Evolutionary conservation across 2,888 invertebrate species (phyloP).

Genomic region (Hypercompe scribonia): DNA sequence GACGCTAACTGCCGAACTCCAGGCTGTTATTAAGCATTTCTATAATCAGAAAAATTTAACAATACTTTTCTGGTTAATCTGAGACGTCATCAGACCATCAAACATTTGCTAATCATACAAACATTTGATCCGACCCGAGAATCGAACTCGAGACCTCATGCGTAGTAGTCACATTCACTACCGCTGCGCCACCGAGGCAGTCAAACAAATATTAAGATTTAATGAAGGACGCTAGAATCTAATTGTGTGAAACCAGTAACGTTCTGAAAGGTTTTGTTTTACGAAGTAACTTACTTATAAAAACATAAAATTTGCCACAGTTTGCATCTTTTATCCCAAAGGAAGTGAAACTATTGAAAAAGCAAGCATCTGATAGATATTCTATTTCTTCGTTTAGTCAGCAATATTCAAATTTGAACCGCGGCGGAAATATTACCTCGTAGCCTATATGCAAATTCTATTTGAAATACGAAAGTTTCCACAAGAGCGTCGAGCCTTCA

Average conservation of each 20-base stretch:
- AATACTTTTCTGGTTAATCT: too few species aligned
- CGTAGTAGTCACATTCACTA: too few species aligned
- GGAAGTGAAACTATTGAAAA: conserved; percentile 36
- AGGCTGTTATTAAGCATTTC: too few species aligned
- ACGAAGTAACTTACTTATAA: neutral
- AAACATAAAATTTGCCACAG: neutral
- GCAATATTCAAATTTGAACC: conserved; percentile 79
- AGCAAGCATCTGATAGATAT: conserved; percentile 57
- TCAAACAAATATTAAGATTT: neutral
- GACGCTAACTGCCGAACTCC: too few species aligned
- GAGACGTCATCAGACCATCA: too few species aligned
- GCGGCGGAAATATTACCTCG: conserved; percentile 79
- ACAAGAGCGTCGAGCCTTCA: conserved; percentile 76
- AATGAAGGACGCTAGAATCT: neutral
- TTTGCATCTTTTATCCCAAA: conserved; percentile 34
- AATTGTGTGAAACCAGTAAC: conserved; percentile 26
- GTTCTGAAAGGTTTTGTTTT: neutral
- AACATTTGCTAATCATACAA: too few species aligned
- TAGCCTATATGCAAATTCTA: conserved; percentile 82
- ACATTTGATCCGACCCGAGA: too few species aligned
- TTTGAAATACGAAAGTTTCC: conserved; percentile 81
- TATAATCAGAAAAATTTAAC: too few species aligned
- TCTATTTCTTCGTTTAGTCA: conserved; percentile 70
- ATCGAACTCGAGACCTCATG: too few species aligned
- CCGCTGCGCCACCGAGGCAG: too few species aligned